A percentile compares a stretch with the other conserved stretches of the same genome.
These are phyloP conservation scores for Enteromius radiatus DNA, from an alignment of 2,797 vertebrate genomes.

Conservation along the genomic window DNA sequence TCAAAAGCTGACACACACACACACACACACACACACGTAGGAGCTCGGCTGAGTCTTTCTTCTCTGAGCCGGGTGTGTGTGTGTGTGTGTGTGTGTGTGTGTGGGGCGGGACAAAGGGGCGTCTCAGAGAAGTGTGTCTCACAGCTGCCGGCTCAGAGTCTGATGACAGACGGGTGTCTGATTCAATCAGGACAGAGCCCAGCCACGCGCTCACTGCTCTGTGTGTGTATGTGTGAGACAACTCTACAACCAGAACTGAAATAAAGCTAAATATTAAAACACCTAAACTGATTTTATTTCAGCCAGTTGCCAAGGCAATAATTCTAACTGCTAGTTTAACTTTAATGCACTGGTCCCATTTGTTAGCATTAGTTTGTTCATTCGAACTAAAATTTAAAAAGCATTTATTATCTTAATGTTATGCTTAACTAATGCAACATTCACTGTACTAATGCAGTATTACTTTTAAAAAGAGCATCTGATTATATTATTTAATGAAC, in stretches of 20 bases:
- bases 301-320: not conserved
- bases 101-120: slow-evolving; percentile 51
- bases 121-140: slow-evolving; percentile 34
- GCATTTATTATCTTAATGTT: not conserved
- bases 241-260: not conserved
- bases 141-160: slow-evolving; percentile 50
- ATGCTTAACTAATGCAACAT: not conserved
- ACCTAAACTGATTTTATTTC: not conserved
- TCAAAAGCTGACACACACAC: not conserved
- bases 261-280: not conserved
- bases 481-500: not conserved
- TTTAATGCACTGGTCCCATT: not conserved
- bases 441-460: not conserved
- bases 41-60: slow-evolving; percentile 5
- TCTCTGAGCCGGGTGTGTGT: slow-evolving; percentile 1
- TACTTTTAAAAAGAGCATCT: not conserved
- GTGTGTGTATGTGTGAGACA: not conserved
- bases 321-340: not conserved
- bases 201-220: not conserved
- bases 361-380: not conserved
- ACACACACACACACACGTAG: not conserved
- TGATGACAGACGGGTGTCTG: slow-evolving; percentile 45
- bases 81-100: slow-evolving; percentile 40
- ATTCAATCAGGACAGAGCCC: slow-evolving; percentile 29
- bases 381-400: not conserved